phyloP scores from a whole-genome alignment of 2,113 vertebrate species.

The Pachycephala philippinensis region DNA sequence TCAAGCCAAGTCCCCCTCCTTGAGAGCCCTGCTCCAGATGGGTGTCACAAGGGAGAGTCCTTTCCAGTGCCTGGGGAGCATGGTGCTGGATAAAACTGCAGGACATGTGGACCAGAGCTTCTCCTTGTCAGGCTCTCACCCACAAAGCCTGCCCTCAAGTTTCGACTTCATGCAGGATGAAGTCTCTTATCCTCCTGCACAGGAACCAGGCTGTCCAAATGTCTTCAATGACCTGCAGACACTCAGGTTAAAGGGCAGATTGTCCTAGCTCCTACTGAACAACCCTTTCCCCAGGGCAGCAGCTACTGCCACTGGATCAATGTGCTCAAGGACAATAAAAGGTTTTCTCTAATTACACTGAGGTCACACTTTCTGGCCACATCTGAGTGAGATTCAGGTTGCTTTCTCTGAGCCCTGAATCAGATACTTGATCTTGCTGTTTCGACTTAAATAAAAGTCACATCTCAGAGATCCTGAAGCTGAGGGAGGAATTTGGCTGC shows the following conservation, averaged over 20 bases:
- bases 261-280: neutral
- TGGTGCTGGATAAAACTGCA: neutral
- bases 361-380: neutral
- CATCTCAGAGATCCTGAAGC: neutral
- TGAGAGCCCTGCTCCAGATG: fast-evolving
- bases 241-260: neutral
- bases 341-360: neutral
- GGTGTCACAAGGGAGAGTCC: fast-evolving
- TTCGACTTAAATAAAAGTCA: neutral
- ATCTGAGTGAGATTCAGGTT: neutral
- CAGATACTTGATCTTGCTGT: neutral
- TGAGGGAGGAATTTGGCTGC: neutral
- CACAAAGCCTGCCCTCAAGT: neutral
- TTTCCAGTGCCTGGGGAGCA: neutral
- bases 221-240: neutral
- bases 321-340: neutral
- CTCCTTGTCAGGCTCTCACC: neutral
- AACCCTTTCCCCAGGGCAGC: neutral
- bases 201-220: neutral
- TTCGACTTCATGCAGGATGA: fast-evolving
- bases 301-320: neutral
- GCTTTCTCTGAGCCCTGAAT: neutral
- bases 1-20: fast-evolving
- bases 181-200: neutral
- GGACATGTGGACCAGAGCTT: neutral